phyloP scores from a whole-genome alignment of 23 tunicate species.

The Aplidium turbinatum region DNA sequence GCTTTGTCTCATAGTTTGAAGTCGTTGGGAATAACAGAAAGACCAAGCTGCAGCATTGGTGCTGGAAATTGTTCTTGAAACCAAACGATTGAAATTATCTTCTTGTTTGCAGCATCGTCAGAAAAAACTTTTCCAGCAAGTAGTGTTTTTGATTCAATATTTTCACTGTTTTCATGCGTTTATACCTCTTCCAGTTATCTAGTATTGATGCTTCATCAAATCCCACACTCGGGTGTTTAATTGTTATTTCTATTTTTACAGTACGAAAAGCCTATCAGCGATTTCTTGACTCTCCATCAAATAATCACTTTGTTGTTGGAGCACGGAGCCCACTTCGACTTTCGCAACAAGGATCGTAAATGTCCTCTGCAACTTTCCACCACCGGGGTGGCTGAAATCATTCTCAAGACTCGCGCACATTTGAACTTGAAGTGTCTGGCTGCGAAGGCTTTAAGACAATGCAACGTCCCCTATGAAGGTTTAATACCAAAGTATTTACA shows the following conservation, averaged over 20 bases:
- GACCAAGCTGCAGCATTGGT: too few species aligned
- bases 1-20: too few species aligned
- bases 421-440: constrained; percentile 69
- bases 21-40: too few species aligned
- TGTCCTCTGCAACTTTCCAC: constrained; percentile 67
- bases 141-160: too few species aligned
- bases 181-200: neutral
- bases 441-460: constrained; percentile 37
- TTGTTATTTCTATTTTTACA: constrained; percentile 6
- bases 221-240: neutral
- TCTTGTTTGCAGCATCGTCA: too few species aligned
- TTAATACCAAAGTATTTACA: constrained; percentile 44
- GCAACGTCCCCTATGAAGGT: constrained; percentile 30
- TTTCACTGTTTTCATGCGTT: neutral
- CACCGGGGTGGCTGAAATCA: constrained; percentile 79
- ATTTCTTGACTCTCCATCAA: constrained; percentile 68
- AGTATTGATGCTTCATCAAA: neutral
- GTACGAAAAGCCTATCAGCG: constrained; percentile 89
- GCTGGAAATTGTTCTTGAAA: too few species aligned
- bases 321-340: constrained; percentile 84
- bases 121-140: too few species aligned
- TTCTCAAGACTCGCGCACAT: constrained; percentile 52
- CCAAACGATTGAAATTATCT: too few species aligned
- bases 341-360: constrained; percentile 39
- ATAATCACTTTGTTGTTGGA: constrained; percentile 58